A percentile compares a stretch with the other conserved stretches of the same genome.
phyloP scores from a whole-genome alignment of 2,797 vertebrate genomes.

The Rhinophrynus dorsalis region DNA sequence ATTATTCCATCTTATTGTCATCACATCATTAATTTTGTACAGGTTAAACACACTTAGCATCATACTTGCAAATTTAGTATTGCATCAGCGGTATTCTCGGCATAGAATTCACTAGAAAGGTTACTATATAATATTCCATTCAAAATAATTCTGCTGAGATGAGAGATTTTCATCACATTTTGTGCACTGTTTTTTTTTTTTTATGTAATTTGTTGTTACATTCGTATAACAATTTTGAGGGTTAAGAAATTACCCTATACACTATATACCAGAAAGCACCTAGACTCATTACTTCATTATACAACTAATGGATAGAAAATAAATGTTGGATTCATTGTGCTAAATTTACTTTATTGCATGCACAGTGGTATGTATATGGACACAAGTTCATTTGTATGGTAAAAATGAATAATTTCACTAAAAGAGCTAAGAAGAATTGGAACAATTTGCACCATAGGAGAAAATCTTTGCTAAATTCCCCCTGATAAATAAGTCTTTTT shows the following conservation, averaged over 20 bases:
- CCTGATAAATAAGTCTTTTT: too few relatives aligned
- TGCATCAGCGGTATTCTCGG: slow-evolving; percentile 52
- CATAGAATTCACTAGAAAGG: slow-evolving; percentile 52
- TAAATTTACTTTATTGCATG: not conserved
- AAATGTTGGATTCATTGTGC: not conserved
- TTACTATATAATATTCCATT: slow-evolving; percentile 40
- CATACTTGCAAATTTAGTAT: slow-evolving; percentile 54
- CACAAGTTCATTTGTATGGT: too few relatives aligned
- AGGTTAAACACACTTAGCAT: slow-evolving; percentile 63
- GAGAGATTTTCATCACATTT: slow-evolving; percentile 25
- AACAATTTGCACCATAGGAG: too few relatives aligned
- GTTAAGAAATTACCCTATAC: slow-evolving; percentile 33
- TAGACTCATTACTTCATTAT: not conserved
- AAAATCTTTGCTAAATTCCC: too few relatives aligned
- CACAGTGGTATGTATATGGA: not conserved
- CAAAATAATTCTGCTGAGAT: slow-evolving; percentile 22
- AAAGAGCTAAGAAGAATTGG: too few relatives aligned
- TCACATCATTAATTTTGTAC: slow-evolving; percentile 62
- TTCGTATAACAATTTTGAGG: slow-evolving; percentile 22
- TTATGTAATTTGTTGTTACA: slow-evolving; percentile 22
- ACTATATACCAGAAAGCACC: slow-evolving; percentile 1
- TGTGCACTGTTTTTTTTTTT: slow-evolving; percentile 26
- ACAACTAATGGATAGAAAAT: not conserved
- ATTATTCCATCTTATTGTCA: slow-evolving; percentile 60
- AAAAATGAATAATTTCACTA: too few relatives aligned